Base-by-base conservation (phyloP, 2,888 invertebrate species). In the Aphelenchoides bicaudatus region DNA sequence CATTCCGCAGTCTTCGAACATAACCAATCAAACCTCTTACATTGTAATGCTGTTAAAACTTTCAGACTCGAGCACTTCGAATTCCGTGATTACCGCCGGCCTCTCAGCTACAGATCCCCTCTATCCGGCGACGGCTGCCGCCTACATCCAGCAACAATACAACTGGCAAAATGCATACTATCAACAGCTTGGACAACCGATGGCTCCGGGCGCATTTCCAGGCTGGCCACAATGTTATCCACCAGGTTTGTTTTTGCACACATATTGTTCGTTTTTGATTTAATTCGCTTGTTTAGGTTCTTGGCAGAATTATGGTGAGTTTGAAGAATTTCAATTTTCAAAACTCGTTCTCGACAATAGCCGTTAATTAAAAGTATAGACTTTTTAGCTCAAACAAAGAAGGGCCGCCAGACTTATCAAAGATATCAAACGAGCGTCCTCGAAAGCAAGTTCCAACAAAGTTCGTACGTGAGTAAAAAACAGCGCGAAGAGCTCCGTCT, bases 371-470 rank as follows among this genome's bases (percentile, higher is more conserved):
- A n/a, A n/a, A n/a, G n/a, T n/a, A n/a, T n/a, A n/a, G n/a, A n/a
- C 43, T 38, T 66, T 72, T 46, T 71, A 73, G 73, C 72, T 8
- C 67, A 68, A 21, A 72, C 73, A 39, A 74, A 74, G 61, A 75
- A 75, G 54, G 75, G 75, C 19, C 70, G 75, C 38, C 72, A 75
- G 59, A 73, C 74, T 47, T 75, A 75, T 52, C 68, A 70, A 25
- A 54, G 72, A 53, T 68, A 71, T 48, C 75, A 75, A 54, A 75
- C 75, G 5, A 56, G 72, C 55, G 74, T 74, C 39, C 61, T 75
- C 34, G 75, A 75, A 56, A 71, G 72, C 60, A 73, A 75, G 57
- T 75, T 75, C 62, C 73, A 74, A 53, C 72, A 66, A 58, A 72
- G 69, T 56, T 73, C 70, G 50, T 75, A 75, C 57, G 56, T 75